Percentiles rank a stretch among this genome's conserved stretches.
Evolutionary conservation across 2,888 invertebrate species (phyloP).

Genomic region (Nephrotoma flavescens): DNA sequence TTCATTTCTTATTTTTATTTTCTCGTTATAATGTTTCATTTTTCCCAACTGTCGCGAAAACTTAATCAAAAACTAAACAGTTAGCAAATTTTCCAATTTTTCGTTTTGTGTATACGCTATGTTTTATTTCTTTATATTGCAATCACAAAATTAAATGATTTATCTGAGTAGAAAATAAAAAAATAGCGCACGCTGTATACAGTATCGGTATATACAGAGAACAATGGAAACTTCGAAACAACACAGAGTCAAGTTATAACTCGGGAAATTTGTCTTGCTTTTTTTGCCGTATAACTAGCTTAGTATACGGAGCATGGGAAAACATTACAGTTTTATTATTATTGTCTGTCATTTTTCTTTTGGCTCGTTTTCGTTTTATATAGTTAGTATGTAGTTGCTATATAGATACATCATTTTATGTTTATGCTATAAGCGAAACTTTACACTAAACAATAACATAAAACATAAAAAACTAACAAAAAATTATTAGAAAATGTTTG

Average conservation of each 20-base stretch:
- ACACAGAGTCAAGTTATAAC: neutral
- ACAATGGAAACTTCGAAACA: neutral
- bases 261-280: neutral
- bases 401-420: neutral
- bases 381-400: neutral
- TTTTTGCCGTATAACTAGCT: neutral
- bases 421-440: neutral
- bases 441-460: neutral
- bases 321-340: neutral
- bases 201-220: neutral
- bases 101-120: neutral
- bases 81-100: neutral
- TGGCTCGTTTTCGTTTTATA: neutral
- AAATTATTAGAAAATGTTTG: neutral
- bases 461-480: neutral
- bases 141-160: neutral
- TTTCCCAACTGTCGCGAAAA: neutral
- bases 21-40: neutral
- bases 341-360: neutral
- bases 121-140: neutral
- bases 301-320: neutral
- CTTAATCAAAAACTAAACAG: neutral
- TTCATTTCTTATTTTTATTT: neutral
- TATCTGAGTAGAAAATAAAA: neutral
- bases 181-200: neutral